Evolutionary conservation across 2,797 vertebrate genomes (phyloP), one percentile per base, ranked within the genome.

Genomic region (Pantherophis vulpinus): DNA sequence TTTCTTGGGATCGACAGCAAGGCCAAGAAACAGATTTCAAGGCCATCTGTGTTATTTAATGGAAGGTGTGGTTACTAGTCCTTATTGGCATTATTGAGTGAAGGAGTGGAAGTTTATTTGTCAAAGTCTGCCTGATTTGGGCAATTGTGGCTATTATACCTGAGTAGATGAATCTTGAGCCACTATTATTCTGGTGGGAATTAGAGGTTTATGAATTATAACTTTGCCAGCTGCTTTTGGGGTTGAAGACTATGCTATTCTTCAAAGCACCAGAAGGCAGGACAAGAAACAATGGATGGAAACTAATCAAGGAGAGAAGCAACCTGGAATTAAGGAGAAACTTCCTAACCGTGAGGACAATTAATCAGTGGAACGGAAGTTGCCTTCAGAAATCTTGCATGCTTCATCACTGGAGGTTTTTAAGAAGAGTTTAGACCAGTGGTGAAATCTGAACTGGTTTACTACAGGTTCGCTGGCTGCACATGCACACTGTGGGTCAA

Each of bases 401-500:
- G 54, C 54, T 54, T 2, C 11, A 54, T 54, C 54, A 54, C 54
- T 54, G 54, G 54, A 54, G 54, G 54, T 54, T 54, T 54, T 12
- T 54, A 54, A 54, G 54, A 54, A 54, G 54, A 54, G 54, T 54
- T 54, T 54, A 54, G 54, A 54, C 54, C 54, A 54, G 47, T 47
- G 47, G 47, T 47, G 47, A 47, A 47, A 47, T 47, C 47, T 47
- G 47, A 47, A 47, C 47, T 0, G 47, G 5, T 47, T 47, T 47
- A 47, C 47, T 47, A 47, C 47, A 0, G 47, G 47, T 47, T 47
- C 47, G 47, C 5, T 47, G 47, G 47, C 47, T 47, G 47, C 5
- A 0, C 47, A 47, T 47, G 5, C 0, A 0, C 47, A 1, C 5
- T 47, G 47, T 47, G 47, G 1, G 47, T 7, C 1, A 47, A 47